Base-by-base conservation (phyloP, 2,888 invertebrate species). In the Aporophyla nigra region DNA sequence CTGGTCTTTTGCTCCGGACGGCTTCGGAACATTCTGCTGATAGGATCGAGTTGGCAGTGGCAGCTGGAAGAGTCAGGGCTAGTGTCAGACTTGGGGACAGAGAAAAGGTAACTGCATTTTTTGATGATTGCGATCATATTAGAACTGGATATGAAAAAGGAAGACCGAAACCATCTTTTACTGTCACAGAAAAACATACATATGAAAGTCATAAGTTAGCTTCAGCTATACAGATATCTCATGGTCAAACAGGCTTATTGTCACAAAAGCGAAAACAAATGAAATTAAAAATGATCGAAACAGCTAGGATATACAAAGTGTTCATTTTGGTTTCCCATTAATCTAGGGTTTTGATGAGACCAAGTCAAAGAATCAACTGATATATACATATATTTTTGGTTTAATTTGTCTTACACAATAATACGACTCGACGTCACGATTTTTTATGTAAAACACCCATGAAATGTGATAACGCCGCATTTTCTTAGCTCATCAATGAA, bases 81-180 rank as follows among this genome's bases (percentile, higher is more conserved):
- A 98, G 98, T 82, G 97, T 99, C 51, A 97, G 98, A 89, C 97
- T 99, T 71, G 98, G 98, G 49, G 98, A 98, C 94, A 97, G 98
- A 85, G 98, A 98, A 95, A 98, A 98, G 98, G 99, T 59, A 16
- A 33, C 19, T 33, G 19, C 9, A 59, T 21, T 21, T 33, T 21
- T 33, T 21, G 9, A 58, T 27, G 4, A 27, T 24, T 58, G 58
- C 7, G 16, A 7, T 58, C 16, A 58, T 7, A 51, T 19, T 24
- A 24, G 24, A 56, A 24, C 6, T 7, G 19, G 51, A 51, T 19
- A 51, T 6, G 0, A 56, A 56, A 56, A 14, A 24, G 2, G 43
- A 43, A 43, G 10, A 43, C 9, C 14, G 5, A 56, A 14, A 14
- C 0, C 12, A 58, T 24, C 6, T 56, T 58, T 56, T 56, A 56